These are phyloP conservation scores for Pipistrellus pygmaeus DNA, from an alignment of 2,797 vertebrate genomes.

Conservation along the genomic window DNA sequence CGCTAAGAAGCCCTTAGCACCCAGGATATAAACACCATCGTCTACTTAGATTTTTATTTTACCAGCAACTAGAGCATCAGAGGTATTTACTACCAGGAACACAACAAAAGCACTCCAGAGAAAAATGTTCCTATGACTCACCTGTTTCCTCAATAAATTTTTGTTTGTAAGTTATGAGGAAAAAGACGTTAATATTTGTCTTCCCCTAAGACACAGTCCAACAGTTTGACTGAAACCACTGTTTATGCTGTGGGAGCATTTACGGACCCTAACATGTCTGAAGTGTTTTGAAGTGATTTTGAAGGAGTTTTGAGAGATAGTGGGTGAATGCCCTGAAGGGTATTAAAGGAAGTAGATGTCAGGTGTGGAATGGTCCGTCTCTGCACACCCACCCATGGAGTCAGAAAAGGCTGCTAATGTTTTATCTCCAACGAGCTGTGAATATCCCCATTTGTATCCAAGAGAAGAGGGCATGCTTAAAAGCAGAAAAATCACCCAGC, in stretches of 20 bases:
- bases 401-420: background rate
- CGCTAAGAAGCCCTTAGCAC: background rate
- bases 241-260: background rate
- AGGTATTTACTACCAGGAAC: constrained; percentile 7
- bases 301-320: constrained; percentile 1
- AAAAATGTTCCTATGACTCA: constrained; percentile 24
- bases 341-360: constrained; percentile 23
- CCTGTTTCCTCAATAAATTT: constrained; percentile 38
- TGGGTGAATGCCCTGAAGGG: background rate
- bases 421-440: background rate
- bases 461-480: background rate
- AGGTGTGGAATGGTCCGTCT: background rate
- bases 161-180: constrained; percentile 7
- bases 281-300: background rate
- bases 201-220: background rate
- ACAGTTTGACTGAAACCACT: background rate
- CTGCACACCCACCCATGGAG: background rate
- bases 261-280: background rate
- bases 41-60: constrained; percentile 26
- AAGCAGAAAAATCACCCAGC: background rate
- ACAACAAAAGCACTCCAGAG: background rate
- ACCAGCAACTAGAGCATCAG: background rate
- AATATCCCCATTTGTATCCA: background rate
- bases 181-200: constrained; percentile 19
- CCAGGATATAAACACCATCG: background rate